A percentile compares a stretch with the other conserved stretches of the same genome.
These are phyloP conservation scores for Chamaetylas fuelleborni DNA, from an alignment of 2,113 vertebrate species.

Conservation along the genomic window DNA sequence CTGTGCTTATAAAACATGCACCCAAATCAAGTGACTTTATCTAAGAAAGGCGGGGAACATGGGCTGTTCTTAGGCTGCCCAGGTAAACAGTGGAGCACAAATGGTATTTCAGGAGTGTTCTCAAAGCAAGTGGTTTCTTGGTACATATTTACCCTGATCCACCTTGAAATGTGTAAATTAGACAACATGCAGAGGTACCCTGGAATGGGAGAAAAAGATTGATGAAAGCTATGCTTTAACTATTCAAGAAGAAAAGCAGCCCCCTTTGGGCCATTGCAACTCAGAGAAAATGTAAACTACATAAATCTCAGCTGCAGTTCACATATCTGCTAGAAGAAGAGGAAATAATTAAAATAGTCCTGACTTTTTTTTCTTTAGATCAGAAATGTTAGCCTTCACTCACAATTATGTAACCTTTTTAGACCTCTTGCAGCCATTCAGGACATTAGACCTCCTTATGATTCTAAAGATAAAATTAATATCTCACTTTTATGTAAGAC, in stretches of 20 bases:
- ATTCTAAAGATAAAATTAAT: neutral
- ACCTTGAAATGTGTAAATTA: neutral
- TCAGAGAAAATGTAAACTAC: neutral
- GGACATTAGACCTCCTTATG: neutral
- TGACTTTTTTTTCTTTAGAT: neutral
- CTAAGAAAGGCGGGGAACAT: neutral
- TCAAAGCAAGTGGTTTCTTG: neutral
- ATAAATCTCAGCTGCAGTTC: neutral
- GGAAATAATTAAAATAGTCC: neutral
- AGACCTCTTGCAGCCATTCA: neutral
- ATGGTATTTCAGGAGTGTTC: neutral
- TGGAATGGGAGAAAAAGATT: neutral
- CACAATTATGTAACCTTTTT: constrained; percentile 15
- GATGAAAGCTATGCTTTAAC: neutral
- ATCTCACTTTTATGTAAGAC: neutral
- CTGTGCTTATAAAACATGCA: neutral
- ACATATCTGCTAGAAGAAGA: neutral
- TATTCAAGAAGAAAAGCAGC: neutral
- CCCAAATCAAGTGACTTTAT: neutral
- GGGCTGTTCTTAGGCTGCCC: neutral
- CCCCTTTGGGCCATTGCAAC: neutral
- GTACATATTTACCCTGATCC: neutral
- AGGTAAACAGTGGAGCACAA: neutral
- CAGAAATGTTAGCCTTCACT: neutral
- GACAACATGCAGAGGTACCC: neutral